phyloP scores from a whole-genome alignment of 2,113 vertebrate species.

The Nettapus auritus region DNA sequence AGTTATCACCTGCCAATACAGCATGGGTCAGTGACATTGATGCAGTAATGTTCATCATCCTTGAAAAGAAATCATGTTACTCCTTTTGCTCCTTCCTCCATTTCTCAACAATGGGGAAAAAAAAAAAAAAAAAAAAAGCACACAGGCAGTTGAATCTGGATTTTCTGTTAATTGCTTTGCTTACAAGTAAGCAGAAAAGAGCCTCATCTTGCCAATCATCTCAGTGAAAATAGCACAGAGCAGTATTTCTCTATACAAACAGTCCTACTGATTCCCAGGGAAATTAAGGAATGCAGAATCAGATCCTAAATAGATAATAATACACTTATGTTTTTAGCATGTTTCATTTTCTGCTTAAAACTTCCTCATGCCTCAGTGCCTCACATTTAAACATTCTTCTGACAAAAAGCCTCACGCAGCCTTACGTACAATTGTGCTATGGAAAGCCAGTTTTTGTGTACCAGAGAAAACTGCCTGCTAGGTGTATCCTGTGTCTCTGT shows the following conservation, averaged over 20 bases:
- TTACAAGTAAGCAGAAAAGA: slow-evolving; percentile 16
- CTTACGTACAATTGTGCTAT: accelerated
- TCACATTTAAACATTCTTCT: neutral
- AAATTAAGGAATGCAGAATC: neutral
- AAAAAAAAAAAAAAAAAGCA: neutral
- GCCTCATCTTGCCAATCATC: slow-evolving; percentile 13
- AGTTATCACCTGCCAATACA: slow-evolving; percentile 67
- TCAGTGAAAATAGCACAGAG: neutral
- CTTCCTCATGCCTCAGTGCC: neutral
- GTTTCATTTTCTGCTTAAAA: neutral
- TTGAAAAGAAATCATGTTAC: neutral
- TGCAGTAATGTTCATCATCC: neutral
- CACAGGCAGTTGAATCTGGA: neutral
- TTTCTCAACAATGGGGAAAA: neutral
- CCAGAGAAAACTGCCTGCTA: neutral
- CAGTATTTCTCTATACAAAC: neutral
- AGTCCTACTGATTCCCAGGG: neutral
- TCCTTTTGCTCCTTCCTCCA: neutral
- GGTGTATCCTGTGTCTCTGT: neutral
- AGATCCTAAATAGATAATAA: neutral
- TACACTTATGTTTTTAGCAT: neutral
- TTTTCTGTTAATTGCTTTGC: slow-evolving; percentile 34
- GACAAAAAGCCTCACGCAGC: neutral
- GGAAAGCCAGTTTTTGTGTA: accelerated
- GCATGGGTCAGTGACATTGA: slow-evolving; percentile 18